Evolutionary conservation across 1,140 invertebrate genomes (phyloP).

Genomic region (Diorhabda carinulata): DNA sequence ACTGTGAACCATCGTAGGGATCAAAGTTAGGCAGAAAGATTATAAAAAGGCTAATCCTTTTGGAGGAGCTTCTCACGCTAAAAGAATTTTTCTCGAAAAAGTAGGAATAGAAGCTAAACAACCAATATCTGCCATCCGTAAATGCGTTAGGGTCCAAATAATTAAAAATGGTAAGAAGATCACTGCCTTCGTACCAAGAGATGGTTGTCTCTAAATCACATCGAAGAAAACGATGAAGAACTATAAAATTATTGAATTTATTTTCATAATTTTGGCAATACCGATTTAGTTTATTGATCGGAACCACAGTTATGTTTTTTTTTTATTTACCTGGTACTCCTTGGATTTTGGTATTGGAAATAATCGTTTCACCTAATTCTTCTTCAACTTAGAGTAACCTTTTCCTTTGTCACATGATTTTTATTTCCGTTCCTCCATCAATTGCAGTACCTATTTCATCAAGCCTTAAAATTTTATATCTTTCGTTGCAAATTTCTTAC

Average conservation of each 20-base stretch:
- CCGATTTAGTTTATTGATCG: background rate
- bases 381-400: too few species aligned
- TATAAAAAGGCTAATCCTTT: slow-evolving; percentile 64
- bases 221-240: slow-evolving; percentile 13
- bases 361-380: too few species aligned
- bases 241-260: slow-evolving; percentile 14
- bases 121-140: background rate
- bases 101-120: slow-evolving; percentile 1
- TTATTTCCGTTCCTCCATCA: too few species aligned
- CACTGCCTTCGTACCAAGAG: background rate
- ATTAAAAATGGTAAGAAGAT: background rate
- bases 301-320: background rate
- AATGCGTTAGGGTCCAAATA: background rate
- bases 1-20: slow-evolving; percentile 95
- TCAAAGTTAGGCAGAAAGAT: slow-evolving; percentile 98
- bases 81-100: background rate
- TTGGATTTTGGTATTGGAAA: too few species aligned
- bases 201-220: background rate
- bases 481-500: too few species aligned
- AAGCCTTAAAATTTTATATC: too few species aligned
- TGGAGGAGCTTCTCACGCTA: background rate
- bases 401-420: too few species aligned
- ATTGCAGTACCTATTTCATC: too few species aligned
- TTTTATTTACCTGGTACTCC: too few species aligned
- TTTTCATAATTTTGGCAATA: background rate